A percentile compares a stretch with the other conserved stretches of the same genome.
Conservation (phyloP, 2,888 invertebrate genomes). For the Lutraria lutraria region DNA sequence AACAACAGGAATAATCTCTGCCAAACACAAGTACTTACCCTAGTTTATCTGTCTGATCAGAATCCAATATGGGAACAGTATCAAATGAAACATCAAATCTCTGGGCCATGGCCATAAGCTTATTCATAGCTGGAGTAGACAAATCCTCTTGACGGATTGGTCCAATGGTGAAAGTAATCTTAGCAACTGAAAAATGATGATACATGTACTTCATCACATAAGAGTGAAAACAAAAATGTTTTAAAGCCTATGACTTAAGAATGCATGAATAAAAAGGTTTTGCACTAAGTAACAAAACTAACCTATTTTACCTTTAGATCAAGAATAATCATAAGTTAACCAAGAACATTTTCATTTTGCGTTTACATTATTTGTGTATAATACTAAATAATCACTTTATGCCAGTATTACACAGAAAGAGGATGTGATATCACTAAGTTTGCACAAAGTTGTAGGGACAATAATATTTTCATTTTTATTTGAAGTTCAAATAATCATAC, state of each 20-base stretch:
- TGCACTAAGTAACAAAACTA: not conserved
- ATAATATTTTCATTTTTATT: not conserved
- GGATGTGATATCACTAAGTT: not conserved
- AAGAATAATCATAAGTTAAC: too few species aligned
- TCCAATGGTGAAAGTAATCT: conserved; percentile 68
- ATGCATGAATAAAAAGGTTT: not conserved
- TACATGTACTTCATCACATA: not conserved
- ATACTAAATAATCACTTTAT: too few species aligned
- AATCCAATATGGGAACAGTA: conserved; percentile 62
- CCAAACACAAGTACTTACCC: conserved; percentile 48
- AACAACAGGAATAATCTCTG: too few species aligned
- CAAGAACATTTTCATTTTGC: too few species aligned
- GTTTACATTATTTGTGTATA: too few species aligned
- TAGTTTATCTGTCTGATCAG: conserved; percentile 66
- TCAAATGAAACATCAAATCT: conserved; percentile 67
- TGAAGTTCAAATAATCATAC: conserved; percentile 41
- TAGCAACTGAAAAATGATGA: conserved; percentile 58
- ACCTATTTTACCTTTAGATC: too few species aligned
- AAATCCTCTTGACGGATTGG: conserved; percentile 69
- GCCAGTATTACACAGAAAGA: not conserved
- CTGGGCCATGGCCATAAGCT: conserved; percentile 67
- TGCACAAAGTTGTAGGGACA: not conserved
- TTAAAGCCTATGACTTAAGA: not conserved
- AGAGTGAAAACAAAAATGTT: not conserved
- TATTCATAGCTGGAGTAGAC: conserved; percentile 66